phyloP scores from a whole-genome alignment of 2,888 invertebrate species.

The Sialis fuliginosa region DNA sequence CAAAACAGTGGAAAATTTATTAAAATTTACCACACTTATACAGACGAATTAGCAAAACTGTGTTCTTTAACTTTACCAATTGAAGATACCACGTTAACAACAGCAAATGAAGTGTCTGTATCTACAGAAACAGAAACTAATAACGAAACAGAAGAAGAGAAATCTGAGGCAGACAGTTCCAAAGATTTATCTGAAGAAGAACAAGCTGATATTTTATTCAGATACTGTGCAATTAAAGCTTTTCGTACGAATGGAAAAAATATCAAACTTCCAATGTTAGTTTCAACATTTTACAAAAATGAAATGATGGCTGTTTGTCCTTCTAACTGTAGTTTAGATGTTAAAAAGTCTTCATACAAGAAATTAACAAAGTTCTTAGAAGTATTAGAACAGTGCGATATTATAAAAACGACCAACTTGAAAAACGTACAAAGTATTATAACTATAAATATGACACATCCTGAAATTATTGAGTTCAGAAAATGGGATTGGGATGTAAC shows the following conservation, averaged over 20 bases:
- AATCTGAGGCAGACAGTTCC: background rate
- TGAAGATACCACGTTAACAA: no score
- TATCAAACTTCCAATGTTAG: background rate
- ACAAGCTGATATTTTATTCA: background rate
- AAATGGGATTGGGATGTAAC: background rate
- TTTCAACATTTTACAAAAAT: conserved; percentile 1
- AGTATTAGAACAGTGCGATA: background rate
- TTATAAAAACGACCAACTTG: background rate
- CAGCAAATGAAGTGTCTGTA: background rate
- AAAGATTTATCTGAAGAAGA: background rate
- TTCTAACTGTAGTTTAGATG: background rate
- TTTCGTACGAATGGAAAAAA: background rate
- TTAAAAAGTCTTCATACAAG: background rate
- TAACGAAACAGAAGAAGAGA: background rate
- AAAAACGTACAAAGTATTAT: background rate
- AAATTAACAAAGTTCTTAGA: background rate
- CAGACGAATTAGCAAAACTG: no score
- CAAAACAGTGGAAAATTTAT: no score
- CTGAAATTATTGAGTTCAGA: background rate
- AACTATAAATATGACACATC: background rate
- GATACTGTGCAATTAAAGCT: background rate
- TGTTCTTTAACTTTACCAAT: no score
- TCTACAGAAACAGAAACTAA: background rate
- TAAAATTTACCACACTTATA: no score
- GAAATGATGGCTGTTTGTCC: background rate